Conservation (phyloP, 2,797 vertebrate species). For the Halcyon leucocephala region DNA sequence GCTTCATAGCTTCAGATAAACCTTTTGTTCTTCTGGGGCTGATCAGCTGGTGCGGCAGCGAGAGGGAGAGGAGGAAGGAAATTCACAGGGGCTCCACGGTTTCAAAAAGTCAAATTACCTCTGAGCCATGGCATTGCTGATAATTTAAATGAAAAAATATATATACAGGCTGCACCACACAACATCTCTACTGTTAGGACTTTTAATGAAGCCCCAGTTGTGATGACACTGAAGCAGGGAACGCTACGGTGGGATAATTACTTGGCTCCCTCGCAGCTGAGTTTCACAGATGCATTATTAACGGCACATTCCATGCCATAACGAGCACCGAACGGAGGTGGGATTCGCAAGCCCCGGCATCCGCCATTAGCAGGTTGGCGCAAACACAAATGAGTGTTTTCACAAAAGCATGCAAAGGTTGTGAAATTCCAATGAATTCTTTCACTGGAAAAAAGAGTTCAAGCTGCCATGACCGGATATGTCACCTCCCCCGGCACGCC, state of each 20-base stretch:
- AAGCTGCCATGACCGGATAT: constrained; percentile 85
- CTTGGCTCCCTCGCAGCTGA: constrained; percentile 98
- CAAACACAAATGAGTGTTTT: constrained; percentile 91
- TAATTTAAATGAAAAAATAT: constrained; percentile 88
- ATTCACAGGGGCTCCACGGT: constrained; percentile 87
- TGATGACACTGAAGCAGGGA: constrained; percentile 91
- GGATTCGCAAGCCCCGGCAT: constrained; percentile 89
- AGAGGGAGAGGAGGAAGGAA: constrained; percentile 86
- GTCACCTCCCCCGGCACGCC: constrained; percentile 87
- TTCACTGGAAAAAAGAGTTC: constrained; percentile 78
- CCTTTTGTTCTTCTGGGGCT: constrained; percentile 88
- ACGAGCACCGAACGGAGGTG: constrained; percentile 90
- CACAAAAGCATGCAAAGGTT: constrained; percentile 86
- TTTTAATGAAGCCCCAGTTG: constrained; percentile 99
- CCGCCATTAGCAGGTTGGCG: constrained; percentile 96
- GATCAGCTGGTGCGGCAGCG: constrained; percentile 86
- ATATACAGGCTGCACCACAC: constrained; percentile 85
- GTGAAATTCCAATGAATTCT: constrained; percentile 87
- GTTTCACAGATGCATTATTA: constrained; percentile 98
- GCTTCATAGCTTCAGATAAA: constrained; percentile 90
- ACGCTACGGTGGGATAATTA: constrained; percentile 98
- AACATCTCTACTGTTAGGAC: constrained; percentile 87
- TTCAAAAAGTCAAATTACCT: constrained; percentile 94
- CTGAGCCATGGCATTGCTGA: constrained; percentile 87
- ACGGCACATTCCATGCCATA: constrained; percentile 90